These are phyloP conservation scores for Dromius quadrimaculatus DNA, from an alignment of 2,888 invertebrate species.

Conservation along the genomic window DNA sequence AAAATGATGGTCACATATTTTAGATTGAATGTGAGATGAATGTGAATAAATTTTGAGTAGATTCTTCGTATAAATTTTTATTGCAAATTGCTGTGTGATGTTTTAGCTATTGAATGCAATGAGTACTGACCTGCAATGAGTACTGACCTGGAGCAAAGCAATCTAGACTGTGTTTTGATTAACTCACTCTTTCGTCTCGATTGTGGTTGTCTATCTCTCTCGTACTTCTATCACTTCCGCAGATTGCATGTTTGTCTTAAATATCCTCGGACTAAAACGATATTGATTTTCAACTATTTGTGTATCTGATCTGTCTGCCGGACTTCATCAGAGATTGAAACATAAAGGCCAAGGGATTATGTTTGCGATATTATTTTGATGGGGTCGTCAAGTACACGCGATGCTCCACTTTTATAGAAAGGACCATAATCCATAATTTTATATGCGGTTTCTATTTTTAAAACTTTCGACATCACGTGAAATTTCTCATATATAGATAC, in stretches of 20 bases:
- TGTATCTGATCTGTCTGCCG: constrained; percentile 25
- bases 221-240: constrained; percentile 33
- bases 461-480: too few species aligned
- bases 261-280: constrained; percentile 38
- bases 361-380: constrained; percentile 23
- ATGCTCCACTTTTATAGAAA: too few species aligned
- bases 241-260: constrained; percentile 51
- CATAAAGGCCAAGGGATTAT: constrained; percentile 11
- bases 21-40: too few species aligned
- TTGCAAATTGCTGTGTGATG: too few species aligned
- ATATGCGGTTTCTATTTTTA: too few species aligned
- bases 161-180: constrained; percentile 44
- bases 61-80: too few species aligned
- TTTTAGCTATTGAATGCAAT: too few species aligned
- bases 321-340: constrained; percentile 12
- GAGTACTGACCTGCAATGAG: too few species aligned
- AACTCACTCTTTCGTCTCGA: constrained; percentile 44
- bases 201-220: constrained; percentile 18
- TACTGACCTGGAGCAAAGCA: constrained; percentile 1
- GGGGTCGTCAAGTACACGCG: constrained; percentile 21
- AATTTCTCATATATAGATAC: too few species aligned
- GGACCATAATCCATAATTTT: too few species aligned
- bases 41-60: too few species aligned
- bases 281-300: constrained; percentile 47
- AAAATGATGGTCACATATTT: too few species aligned